phyloP scores from a whole-genome alignment of 2,113 vertebrate genomes.

The Promerops cafer region DNA sequence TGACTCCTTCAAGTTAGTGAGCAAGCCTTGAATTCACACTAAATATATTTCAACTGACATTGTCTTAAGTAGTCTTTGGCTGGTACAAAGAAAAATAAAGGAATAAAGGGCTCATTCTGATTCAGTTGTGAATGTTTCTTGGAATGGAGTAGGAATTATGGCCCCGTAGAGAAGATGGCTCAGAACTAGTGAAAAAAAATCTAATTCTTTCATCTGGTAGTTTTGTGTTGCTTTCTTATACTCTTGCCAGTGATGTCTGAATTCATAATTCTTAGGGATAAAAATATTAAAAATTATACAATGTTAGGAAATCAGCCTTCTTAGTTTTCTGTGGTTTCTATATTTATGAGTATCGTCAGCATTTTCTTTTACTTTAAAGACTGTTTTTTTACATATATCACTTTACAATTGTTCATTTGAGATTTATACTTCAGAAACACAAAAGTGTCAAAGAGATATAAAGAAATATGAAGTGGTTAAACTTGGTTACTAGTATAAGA shows the following conservation, averaged over 20 bases:
- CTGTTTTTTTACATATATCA: neutral
- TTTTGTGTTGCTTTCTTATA: neutral
- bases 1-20: neutral
- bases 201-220: neutral
- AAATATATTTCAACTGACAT: neutral
- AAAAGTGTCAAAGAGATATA: neutral
- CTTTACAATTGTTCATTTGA: neutral
- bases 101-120: neutral
- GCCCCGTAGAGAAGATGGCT: neutral
- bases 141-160: neutral
- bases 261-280: neutral
- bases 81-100: neutral
- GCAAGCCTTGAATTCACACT: neutral
- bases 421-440: neutral
- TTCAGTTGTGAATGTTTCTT: neutral
- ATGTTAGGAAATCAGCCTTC: neutral
- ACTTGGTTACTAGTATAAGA: neutral
- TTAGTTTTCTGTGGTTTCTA: neutral
- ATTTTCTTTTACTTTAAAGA: neutral
- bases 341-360: neutral
- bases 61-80: neutral
- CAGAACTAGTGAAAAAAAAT: neutral
- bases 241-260: neutral
- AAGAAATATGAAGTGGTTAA: neutral
- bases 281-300: neutral